Percentiles rank a stretch among this genome's conserved stretches.
phyloP scores from a whole-genome alignment of 92 coral and sea anemone species.

The Epizoanthus scotinus region DNA sequence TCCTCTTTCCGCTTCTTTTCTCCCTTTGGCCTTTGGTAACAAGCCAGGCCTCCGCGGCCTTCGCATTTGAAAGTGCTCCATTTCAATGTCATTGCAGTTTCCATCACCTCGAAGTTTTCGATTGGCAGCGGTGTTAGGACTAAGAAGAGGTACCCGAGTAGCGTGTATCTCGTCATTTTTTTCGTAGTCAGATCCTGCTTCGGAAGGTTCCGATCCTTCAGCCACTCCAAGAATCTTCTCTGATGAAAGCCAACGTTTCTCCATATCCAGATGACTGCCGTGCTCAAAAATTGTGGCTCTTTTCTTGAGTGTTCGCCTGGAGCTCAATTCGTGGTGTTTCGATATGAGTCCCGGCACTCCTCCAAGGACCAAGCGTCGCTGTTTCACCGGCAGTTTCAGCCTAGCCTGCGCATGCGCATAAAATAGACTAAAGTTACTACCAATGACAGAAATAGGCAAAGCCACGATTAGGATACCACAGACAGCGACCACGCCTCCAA shows the following conservation, averaged over 20 bases:
- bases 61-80: slow-evolving; percentile 7
- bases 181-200: slow-evolving; percentile 32
- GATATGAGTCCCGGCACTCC: slow-evolving; percentile 84
- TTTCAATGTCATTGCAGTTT: slow-evolving; percentile 8
- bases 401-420: slow-evolving; percentile 97
- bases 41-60: slow-evolving; percentile 24
- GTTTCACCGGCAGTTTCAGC: slow-evolving; percentile 91
- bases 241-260: slow-evolving; percentile 26
- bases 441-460: slow-evolving; percentile 91
- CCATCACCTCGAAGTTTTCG: slow-evolving; percentile 33
- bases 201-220: slow-evolving; percentile 22
- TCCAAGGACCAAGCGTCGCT: slow-evolving; percentile 82
- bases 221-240: slow-evolving; percentile 26
- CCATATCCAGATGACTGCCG: slow-evolving; percentile 30
- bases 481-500: slow-evolving; percentile 93
- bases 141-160: slow-evolving; percentile 3
- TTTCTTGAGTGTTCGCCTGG: slow-evolving; percentile 73
- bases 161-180: slow-evolving; percentile 3
- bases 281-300: slow-evolving; percentile 40
- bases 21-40: not conserved
- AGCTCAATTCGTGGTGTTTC: slow-evolving; percentile 85
- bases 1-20: not conserved
- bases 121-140: slow-evolving; percentile 18
- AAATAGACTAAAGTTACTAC: slow-evolving; percentile 87
- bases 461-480: slow-evolving; percentile 96